phyloP scores from a whole-genome alignment of 2,888 invertebrate genomes.

The Agrotis exclamationis region DNA sequence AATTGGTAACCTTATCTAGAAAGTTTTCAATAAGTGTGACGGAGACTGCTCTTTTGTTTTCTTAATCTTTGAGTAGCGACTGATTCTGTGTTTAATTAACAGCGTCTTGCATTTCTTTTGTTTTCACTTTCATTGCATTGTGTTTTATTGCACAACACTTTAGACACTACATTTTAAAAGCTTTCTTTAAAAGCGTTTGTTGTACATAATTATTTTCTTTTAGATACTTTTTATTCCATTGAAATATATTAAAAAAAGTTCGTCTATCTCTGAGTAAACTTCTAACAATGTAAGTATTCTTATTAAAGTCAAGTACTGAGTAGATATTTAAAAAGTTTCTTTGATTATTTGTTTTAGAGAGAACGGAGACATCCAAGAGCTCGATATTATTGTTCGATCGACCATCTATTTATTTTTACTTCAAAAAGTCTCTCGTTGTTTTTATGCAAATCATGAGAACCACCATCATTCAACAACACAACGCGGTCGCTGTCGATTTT shows the following conservation, averaged over 20 bases:
- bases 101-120: constrained; percentile 6
- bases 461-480: neutral
- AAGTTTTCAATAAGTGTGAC: constrained; percentile 61
- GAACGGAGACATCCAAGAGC: neutral
- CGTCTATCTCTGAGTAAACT: neutral
- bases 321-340: neutral
- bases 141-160: neutral
- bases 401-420: constrained; percentile 7
- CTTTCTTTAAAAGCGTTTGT: neutral
- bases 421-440: neutral
- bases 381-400: neutral
- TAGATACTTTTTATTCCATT: neutral
- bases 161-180: neutral
- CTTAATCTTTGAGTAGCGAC: constrained; percentile 33
- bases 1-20: constrained; percentile 63
- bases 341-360: neutral
- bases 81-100: constrained; percentile 43
- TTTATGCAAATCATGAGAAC: constrained; percentile 1
- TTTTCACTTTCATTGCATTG: constrained; percentile 1
- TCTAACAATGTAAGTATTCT: constrained; percentile 12
- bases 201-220: constrained; percentile 2
- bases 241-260: neutral
- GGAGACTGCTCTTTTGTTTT: constrained; percentile 47
- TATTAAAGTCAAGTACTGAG: neutral
- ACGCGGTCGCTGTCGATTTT: neutral